Base-by-base conservation (phyloP, 2,797 vertebrate species). In the Oryzias sinensis region DNA sequence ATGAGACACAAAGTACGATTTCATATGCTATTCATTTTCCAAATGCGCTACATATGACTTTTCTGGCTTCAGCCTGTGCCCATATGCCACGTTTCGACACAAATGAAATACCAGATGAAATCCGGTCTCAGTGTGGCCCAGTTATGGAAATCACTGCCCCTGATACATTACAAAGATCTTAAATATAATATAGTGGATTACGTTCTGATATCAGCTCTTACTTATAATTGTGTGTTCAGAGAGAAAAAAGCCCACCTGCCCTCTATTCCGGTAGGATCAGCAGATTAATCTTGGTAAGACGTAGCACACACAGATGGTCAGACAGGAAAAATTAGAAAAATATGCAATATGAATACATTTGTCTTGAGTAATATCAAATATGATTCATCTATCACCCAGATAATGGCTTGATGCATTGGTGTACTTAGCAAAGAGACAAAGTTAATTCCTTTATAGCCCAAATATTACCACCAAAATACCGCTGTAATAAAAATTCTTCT, bases 291-390 rank as follows among this genome's bases (percentile, higher is more conserved):
- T 94, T 91, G 90, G 91, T 94, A 90, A 92, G 91, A 89, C 83
- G 92, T 92, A 92, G 92, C 91, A 90, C 90, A 89, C 92, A 93
- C 94, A 95, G 94, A 94, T 95, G 93, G 94, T 93, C 93, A 89
- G 92, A 94, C 92, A 93, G 91, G 88, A 94, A 93, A 94, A 95
- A 94, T 94, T 94, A 93, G 91, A 94, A 93, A 94, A 93, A 93
- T 93, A 93, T 92, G 92, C 93, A 93, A 93, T 93, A 94, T 92
- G 93, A 95, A 95, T 95, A 93, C 91, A 92, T 94, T 93, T 87
- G 90, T 92, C 92, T 90, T 87, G 90, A 84, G 80, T 90, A 92
- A 93, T 93, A 92, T 92, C 88, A 90, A 93, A 91, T 91, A 88
- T 85, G 89, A 94, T 94, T 95, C 90, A 92, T 94, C 90, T 93